Conservation (phyloP, 2,888 invertebrate species). For the Meganola albula region DNA sequence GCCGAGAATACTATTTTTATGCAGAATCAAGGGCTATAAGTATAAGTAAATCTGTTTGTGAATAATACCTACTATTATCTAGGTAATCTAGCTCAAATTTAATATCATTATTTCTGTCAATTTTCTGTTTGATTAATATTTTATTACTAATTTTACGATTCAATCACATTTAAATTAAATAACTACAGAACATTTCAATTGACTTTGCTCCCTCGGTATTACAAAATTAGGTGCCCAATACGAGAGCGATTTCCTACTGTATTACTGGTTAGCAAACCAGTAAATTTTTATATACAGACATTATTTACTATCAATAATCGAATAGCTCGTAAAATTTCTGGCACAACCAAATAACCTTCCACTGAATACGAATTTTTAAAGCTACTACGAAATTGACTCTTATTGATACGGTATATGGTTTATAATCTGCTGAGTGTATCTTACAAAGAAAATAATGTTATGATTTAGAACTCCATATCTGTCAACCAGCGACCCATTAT, state of each 20-base stretch:
- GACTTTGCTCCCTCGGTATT: constrained; percentile 4
- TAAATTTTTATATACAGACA: constrained; percentile 33
- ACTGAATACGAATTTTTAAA: constrained; percentile 21
- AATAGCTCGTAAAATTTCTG: constrained; percentile 50
- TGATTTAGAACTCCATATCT: constrained; percentile 67
- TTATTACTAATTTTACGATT: background rate
- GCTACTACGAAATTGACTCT: constrained; percentile 17
- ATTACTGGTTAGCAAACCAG: constrained; percentile 18
- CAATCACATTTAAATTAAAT: background rate
- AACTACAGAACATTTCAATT: constrained; percentile 6
- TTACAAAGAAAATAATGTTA: constrained; percentile 57
- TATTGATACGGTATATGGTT: constrained; percentile 25
- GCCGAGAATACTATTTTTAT: no score
- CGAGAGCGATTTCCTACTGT: constrained; percentile 12
- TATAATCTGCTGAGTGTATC: constrained; percentile 17
- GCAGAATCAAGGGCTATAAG: no score
- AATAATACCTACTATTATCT: no score
- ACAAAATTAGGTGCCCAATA: constrained; percentile 14
- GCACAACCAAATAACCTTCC: constrained; percentile 41
- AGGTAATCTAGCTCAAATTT: no score
- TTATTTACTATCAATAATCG: constrained; percentile 47
- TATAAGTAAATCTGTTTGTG: no score
- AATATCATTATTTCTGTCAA: no score
- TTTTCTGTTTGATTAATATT: background rate
- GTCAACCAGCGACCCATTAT: constrained; percentile 60